Evolutionary conservation across 2,113 vertebrate species (phyloP).

Genomic region (Sinocyclocheilus grahami): DNA sequence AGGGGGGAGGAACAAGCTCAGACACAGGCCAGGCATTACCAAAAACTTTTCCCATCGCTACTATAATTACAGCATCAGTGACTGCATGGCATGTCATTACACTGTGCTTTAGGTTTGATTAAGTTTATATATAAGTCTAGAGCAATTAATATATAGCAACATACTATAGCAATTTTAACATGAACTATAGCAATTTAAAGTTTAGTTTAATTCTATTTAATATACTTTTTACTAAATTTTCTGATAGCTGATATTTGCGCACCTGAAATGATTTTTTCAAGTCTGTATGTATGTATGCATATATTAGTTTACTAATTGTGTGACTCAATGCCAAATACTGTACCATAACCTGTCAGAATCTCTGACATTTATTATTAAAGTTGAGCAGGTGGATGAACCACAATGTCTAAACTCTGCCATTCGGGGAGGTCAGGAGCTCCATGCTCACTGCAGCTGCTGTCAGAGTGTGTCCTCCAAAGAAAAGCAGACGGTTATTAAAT

Average conservation of each 20-base stretch:
- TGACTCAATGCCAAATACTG: background rate
- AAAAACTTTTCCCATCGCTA: background rate
- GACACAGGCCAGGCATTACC: slow-evolving; percentile 1
- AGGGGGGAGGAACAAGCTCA: background rate
- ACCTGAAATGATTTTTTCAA: background rate
- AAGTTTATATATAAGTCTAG: background rate
- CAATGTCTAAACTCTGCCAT: background rate
- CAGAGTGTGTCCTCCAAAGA: background rate
- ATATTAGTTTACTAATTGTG: background rate
- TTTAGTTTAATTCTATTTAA: background rate
- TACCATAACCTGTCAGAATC: background rate
- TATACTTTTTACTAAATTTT: too few relatives aligned
- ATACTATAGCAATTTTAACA: background rate
- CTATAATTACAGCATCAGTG: background rate
- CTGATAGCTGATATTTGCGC: background rate
- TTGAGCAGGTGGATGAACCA: slow-evolving; percentile 1
- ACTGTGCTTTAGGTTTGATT: background rate
- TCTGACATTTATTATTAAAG: background rate
- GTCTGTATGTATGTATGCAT: background rate
- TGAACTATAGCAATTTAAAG: background rate
- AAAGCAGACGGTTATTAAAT: slow-evolving; percentile 18
- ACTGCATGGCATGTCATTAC: background rate
- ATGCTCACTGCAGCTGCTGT: background rate
- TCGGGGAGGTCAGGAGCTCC: background rate
- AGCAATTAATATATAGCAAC: background rate